Base-by-base conservation (phyloP, 2,888 invertebrate species). In the Drosophila hawaiiensis region DNA sequence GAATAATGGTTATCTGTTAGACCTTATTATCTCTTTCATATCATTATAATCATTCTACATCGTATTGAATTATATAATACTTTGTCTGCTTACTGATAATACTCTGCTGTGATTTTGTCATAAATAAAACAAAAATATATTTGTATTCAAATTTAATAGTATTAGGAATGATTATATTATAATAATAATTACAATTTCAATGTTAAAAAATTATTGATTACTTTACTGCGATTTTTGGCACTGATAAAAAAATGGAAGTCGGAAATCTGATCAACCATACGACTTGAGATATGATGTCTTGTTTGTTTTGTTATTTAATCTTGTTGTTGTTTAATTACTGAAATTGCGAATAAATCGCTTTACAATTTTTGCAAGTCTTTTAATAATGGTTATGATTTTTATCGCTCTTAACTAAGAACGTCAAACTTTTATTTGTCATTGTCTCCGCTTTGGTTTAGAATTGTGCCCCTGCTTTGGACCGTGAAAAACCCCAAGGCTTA, bases 401-500 rank as follows among this genome's bases (percentile, higher is more conserved):
- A 25, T 47, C 9, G 16, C 39, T 64, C 35, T 53, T 56, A 31
- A 22, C 66, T 41, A 73, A 60, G 68, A 62, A 49, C 33, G 69
- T 65, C 68, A 65, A 41, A 25, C 54, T 22, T 54, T 61, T 50
- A 25, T 41, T 69, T 59, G n/a, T 33, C 3, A 52, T 52, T 47
- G 65, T 61, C 73, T 67, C 9, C 63, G 56, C 49, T 49, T 69
- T 50, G 33, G 10, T 49, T 56, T n/a, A 70, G 60, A 77, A 19
- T 67, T 77, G 70, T 78, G 56, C 37, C 31, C 7, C 12, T 31
- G 3, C 12, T 4, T 19, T 19, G 28, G 28, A 0, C 25, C 5
- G 60, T 25, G 2, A 5, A 41, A 65, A 61, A 54, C 12, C 39
- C 52, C 39, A 43, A 22, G 47, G 28, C 22, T 31, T 49, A 59